These are phyloP conservation scores for Lycaon pictus DNA, from an alignment of 2,113 vertebrate species.

Conservation along the genomic window DNA sequence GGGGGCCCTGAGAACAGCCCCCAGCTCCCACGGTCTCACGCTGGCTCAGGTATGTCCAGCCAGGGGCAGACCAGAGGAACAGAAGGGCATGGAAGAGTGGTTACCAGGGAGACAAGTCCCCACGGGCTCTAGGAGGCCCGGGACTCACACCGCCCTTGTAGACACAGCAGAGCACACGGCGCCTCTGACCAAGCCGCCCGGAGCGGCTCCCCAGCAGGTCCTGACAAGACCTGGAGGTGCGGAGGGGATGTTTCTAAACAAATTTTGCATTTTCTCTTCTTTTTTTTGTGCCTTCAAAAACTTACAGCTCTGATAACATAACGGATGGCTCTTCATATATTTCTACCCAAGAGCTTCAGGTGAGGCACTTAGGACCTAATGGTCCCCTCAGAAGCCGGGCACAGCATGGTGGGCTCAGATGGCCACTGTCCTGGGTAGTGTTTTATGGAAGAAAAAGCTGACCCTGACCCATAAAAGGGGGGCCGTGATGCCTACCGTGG, in stretches of 20 bases:
- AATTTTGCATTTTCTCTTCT: not conserved
- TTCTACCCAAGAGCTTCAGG: not conserved
- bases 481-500: accelerated
- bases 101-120: not conserved
- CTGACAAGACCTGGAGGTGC: not conserved
- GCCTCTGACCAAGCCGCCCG: not conserved
- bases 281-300: not conserved
- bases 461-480: not conserved
- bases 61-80: not conserved
- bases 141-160: not conserved
- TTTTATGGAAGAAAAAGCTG: not conserved
- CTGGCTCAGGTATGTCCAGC: not conserved
- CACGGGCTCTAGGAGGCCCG: not conserved
- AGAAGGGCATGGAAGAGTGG: not conserved
- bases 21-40: not conserved
- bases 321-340: not conserved
- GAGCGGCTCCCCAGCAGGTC: not conserved
- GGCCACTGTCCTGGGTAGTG: not conserved
- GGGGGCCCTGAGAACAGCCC: not conserved
- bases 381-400: not conserved
- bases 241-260: not conserved
- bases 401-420: not conserved
- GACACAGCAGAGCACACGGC: not conserved
- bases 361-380: accelerated
- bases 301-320: not conserved